Conservation (phyloP, 2,113 vertebrate genomes). For the Cnemophilus loriae region DNA sequence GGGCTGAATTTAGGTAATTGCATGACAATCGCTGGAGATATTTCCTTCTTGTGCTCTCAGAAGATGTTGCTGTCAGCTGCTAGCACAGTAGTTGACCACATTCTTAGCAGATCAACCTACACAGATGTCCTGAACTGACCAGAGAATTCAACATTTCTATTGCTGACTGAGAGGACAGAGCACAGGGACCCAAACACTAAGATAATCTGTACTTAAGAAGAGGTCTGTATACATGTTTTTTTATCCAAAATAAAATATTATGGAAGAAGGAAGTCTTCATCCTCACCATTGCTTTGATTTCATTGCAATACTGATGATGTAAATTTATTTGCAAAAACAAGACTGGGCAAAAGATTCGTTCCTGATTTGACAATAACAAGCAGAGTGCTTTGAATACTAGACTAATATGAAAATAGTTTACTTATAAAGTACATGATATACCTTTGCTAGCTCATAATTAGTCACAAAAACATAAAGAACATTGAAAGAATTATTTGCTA, state of each 20-base stretch:
- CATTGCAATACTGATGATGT: background rate
- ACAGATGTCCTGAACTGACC: background rate
- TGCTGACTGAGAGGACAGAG: background rate
- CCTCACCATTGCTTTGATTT: background rate
- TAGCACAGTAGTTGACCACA: background rate
- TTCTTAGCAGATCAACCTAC: background rate
- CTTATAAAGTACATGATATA: background rate
- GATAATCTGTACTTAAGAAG: background rate
- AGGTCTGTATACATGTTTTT: background rate
- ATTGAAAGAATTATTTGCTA: background rate
- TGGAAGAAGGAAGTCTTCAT: background rate
- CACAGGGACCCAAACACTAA: background rate
- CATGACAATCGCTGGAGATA: background rate
- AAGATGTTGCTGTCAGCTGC: background rate
- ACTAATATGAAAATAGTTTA: background rate
- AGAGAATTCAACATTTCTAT: background rate
- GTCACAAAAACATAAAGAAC: background rate
- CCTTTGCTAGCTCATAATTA: background rate
- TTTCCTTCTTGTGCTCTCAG: background rate
- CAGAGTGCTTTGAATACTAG: background rate
- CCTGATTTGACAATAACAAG: background rate
- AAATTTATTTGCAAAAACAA: conserved; percentile 4
- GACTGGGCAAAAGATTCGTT: background rate
- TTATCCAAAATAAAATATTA: background rate
- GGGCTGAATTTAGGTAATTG: background rate